Evolutionary conservation across 2,797 vertebrate species (phyloP), one percentile per base, ranked within the genome.

Genomic region (Apogon hyalosoma): DNA sequence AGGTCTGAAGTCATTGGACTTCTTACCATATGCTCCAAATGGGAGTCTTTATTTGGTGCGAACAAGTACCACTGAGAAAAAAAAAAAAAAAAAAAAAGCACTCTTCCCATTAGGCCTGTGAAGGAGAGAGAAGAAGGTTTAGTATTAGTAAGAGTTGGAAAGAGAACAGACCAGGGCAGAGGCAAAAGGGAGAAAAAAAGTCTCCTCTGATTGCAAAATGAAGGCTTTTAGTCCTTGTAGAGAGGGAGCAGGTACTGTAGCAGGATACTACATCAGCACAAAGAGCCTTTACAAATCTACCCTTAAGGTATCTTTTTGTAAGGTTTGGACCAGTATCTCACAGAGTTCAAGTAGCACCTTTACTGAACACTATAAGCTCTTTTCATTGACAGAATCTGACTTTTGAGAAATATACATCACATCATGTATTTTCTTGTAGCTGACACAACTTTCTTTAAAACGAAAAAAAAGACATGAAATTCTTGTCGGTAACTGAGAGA

Each of bases 221-320:
- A 61, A 77, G 49, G 24, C 68, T 77, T 82, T 78, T 54, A 50
- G 69, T 63, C 18, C 39, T 57, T 54, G 50, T 18, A 46, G 52
- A 40, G 61, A 65, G 33, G 31, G 21, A 58, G 54, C 63, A 73
- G 69, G 71, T 75, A 43, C 13, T 12, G 7, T 9, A 82, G 65
- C 53, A 66, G 66, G 39, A 80, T 78, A 75, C 79, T 51, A 61
- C 42, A 79, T 55, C 68, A 60, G 48, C 77, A 89, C 69, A 89
- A 84, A 83, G 52, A 55, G 42, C 36, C 46, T 57, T 71, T 65
- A 77, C 61, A 85, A 75, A 83, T 63, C 67, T 52, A 53, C 43
- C 68, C 48, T 65, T 13, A 31, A 15, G 67, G 47, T 49, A 59
- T 75, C 43, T 68, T 75, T 75, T 65, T 51, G 52, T 69, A 46